Conservation (phyloP, 2,113 vertebrate species). For the Vombatus ursinus region DNA sequence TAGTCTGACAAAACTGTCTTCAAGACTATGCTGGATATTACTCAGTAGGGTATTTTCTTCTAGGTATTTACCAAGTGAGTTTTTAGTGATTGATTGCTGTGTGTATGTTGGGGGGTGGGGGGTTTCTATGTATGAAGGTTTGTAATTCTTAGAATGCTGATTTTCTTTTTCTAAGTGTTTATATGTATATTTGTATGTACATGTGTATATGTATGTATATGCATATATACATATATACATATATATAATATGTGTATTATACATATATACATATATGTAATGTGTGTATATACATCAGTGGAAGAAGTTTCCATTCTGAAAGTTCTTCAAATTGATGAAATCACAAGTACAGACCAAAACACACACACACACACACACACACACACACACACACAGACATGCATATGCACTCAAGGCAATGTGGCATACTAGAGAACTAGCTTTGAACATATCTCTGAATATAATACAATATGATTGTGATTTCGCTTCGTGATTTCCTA, state of each 20-base stretch:
- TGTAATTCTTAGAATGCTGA: not conserved
- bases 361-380: not conserved
- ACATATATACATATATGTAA: not conserved
- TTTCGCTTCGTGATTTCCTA: not conserved
- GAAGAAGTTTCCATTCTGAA: not conserved
- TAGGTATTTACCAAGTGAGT: not conserved
- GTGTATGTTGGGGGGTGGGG: too few species aligned
- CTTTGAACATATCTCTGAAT: not conserved
- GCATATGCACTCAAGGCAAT: not conserved
- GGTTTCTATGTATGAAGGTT: not conserved
- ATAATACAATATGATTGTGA: not conserved
- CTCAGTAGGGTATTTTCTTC: not conserved
- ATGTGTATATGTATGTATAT: too few species aligned
- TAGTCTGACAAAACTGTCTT: conserved; percentile 5
- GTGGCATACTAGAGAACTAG: not conserved
- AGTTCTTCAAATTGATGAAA: not conserved
- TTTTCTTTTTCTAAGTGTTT: not conserved
- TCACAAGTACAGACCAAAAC: not conserved
- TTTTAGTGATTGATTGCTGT: not conserved
- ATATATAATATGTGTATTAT: not conserved
- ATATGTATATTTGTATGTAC: not conserved
- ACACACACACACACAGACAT: not conserved
- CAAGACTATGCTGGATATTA: not conserved
- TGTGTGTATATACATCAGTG: not conserved
- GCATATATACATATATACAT: not conserved